phyloP scores from a whole-genome alignment of 1,140 invertebrate species.

The Archivesica marissinica region DNA sequence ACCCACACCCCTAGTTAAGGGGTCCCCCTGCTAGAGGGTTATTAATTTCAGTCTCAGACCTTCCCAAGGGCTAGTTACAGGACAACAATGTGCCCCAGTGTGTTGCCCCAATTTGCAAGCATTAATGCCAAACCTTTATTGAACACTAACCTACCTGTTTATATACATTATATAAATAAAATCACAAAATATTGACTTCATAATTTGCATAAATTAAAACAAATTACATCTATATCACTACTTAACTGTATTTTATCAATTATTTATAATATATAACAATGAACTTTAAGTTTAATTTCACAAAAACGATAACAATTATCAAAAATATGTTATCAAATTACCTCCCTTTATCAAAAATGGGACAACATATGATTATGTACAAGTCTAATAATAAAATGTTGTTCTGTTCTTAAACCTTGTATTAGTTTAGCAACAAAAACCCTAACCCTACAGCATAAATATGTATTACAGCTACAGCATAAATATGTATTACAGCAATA shows the following conservation, averaged over 20 bases:
- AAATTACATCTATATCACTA: no score
- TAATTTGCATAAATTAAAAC: no score
- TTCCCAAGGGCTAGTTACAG: conserved; percentile 22
- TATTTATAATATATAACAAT: background rate
- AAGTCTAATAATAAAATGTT: no score
- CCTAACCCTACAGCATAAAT: no score
- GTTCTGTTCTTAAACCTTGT: no score
- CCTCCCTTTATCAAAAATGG: conserved; percentile 19
- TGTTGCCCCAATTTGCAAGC: conserved; percentile 43
- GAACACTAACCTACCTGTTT: background rate
- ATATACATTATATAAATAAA: background rate
- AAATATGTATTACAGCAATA: no score
- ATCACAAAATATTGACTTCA: background rate
- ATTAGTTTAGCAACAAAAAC: no score
- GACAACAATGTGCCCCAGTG: background rate
- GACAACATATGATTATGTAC: no score
- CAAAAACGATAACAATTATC: background rate
- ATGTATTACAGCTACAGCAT: no score
- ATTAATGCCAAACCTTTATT: background rate
- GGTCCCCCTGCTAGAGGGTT: conserved; percentile 28
- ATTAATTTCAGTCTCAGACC: conserved; percentile 18
- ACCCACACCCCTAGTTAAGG: conserved; percentile 36
- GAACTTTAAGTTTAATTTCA: background rate
- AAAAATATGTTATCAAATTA: conserved; percentile 33
- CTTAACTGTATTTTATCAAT: no score